Conservation (phyloP, 2,797 vertebrate species). For the Nothura maculosa region DNA sequence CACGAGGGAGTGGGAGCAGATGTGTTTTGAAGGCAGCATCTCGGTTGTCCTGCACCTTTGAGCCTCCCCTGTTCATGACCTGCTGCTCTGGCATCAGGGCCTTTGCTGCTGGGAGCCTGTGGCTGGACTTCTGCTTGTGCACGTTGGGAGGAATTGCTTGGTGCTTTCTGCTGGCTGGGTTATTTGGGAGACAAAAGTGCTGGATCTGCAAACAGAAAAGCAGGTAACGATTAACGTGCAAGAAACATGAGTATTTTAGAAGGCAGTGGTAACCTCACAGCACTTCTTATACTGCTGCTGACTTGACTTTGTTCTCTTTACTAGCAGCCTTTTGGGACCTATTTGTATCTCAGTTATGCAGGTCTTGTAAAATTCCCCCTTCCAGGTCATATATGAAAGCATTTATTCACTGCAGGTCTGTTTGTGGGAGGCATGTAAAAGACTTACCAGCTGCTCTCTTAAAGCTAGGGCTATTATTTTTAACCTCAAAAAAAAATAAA, state of each 20-base stretch:
- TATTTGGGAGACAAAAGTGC: background rate
- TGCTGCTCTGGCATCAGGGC: background rate
- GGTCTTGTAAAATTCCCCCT: background rate
- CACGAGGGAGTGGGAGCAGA: background rate
- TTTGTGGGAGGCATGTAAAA: background rate
- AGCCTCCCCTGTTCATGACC: background rate
- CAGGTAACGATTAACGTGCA: background rate
- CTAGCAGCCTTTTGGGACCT: background rate
- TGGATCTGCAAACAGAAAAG: background rate
- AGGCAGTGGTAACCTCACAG: background rate
- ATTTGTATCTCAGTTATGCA: background rate
- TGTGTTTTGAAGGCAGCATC: background rate
- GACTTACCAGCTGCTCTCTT: background rate
- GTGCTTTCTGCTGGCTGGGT: background rate
- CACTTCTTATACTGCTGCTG: background rate
- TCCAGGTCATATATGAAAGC: background rate
- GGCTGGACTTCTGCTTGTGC: background rate
- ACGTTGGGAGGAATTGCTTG: fast-evolving
- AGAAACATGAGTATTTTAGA: background rate
- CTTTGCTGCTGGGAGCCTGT: background rate
- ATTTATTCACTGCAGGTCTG: background rate
- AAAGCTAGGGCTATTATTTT: background rate
- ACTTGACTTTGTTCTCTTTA: background rate
- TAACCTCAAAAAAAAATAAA: background rate
- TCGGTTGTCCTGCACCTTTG: background rate